Conservation (phyloP, 1,140 invertebrate species). For the Drosophila eugracilis region DNA sequence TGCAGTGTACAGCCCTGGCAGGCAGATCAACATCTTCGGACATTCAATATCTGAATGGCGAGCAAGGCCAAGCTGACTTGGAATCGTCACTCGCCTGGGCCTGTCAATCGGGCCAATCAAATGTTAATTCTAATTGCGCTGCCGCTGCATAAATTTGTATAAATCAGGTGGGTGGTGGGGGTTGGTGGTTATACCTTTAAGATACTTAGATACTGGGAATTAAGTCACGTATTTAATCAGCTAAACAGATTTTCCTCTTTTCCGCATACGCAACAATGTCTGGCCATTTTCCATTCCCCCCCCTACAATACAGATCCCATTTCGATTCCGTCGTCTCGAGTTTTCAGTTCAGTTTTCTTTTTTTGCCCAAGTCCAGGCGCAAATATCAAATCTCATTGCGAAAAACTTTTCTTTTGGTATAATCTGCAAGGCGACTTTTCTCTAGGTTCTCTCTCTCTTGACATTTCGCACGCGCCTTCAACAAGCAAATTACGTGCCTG, state of each 20-base stretch:
- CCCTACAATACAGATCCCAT: slow-evolving; percentile 33
- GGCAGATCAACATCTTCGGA: neutral
- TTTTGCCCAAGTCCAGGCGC: neutral
- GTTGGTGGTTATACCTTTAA: too few species aligned
- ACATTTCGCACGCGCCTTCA: slow-evolving; percentile 67
- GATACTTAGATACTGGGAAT: slow-evolving; percentile 64
- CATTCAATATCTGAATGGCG: slow-evolving; percentile 11
- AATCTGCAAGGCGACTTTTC: slow-evolving; percentile 35
- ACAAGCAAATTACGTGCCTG: slow-evolving; percentile 78
- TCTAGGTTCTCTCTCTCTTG: slow-evolving; percentile 38
- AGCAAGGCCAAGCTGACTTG: slow-evolving; percentile 17
- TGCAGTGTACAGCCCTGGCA: too few species aligned
- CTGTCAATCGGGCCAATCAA: slow-evolving; percentile 31
- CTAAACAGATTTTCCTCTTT: slow-evolving; percentile 67
- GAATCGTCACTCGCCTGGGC: slow-evolving; percentile 4
- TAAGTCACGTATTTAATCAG: slow-evolving; percentile 83
- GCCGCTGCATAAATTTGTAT: slow-evolving; percentile 45
- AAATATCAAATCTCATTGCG: slow-evolving; percentile 75
- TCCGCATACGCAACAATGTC: slow-evolving; percentile 37
- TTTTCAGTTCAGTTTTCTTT: slow-evolving; percentile 11
- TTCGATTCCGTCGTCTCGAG: slow-evolving; percentile 22
- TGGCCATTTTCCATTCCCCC: slow-evolving; percentile 26
- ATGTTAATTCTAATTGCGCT: slow-evolving; percentile 44
- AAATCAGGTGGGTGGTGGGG: too few species aligned
- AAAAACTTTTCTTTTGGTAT: slow-evolving; percentile 39